phyloP scores from a whole-genome alignment of 2,797 vertebrate genomes.

The Anguilla megastoma region DNA sequence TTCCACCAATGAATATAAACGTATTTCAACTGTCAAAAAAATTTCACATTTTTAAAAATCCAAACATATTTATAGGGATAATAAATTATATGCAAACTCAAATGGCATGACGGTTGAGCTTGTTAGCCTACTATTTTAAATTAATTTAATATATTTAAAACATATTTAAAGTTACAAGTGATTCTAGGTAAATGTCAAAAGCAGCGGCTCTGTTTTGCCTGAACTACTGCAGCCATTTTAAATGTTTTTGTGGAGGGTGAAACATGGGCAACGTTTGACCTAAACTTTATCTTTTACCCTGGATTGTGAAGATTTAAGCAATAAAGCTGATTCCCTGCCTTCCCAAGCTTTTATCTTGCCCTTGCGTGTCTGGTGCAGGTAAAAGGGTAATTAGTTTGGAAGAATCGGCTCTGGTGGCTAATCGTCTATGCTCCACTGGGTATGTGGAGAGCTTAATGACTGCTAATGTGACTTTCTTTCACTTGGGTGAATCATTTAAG shows the following conservation, averaged over 20 bases:
- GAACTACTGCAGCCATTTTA: neutral
- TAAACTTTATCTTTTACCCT: neutral
- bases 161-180: neutral
- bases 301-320: neutral
- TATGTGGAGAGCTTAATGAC: neutral
- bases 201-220: neutral
- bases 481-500: neutral
- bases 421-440: neutral
- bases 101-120: neutral
- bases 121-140: neutral
- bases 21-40: too few species aligned
- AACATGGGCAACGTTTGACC: neutral
- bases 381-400: constrained; percentile 8
- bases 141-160: neutral
- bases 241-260: neutral
- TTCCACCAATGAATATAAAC: too few species aligned
- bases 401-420: neutral
- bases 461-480: neutral
- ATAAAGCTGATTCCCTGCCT: neutral
- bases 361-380: neutral
- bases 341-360: neutral
- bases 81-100: neutral
- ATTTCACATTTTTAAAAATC: too few species aligned
- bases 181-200: neutral
- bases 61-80: neutral